Evolutionary conservation across 2,797 vertebrate species (phyloP), one percentile per base, ranked within the genome.

Genomic region (Aselliscus stoliczkanus): DNA sequence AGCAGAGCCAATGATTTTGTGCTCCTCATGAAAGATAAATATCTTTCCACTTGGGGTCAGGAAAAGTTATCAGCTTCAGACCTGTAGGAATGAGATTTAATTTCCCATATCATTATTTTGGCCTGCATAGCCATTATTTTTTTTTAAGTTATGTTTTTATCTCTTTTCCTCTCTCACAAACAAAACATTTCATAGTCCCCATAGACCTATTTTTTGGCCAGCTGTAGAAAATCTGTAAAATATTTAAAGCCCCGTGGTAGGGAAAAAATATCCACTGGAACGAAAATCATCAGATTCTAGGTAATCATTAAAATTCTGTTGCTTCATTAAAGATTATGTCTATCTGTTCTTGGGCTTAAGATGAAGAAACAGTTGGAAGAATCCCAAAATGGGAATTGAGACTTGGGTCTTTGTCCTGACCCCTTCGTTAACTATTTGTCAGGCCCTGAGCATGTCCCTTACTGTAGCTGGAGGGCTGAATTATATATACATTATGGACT

Each of bases 131-230:
- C 79, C 83, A 73, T 67, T 70, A 87, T 95, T 91, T 95, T 96
- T 95, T 94, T 29, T 92, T n/a, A 11, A 82, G 56, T 95, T 92
- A 62, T n/a, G 27, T 82, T 96, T 97, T 96, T 95, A 92, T 96
- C 88, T 96, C 88, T 93, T 92, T 96, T 92, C 65, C 95, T 96
- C 47, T 91, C 80, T 88, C 58, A 81, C 34, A 93, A 91, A 91
- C 52, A 92, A 95, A 96, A 95, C 60, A 95, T 79, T 73, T 81
- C 52, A 72, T 72, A 65, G 34, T 86, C 91, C 96, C 89, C 90
- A 91, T 56, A 96, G 95, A 91, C 67, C 83, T 87, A 88, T 95
- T 93, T 42, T 95, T 88, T 93, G 92, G 82, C 37, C 90, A 96
- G 34, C 80, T 94, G 75, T 89, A 80, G 96, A 93, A 92, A 95